Percentiles rank a stretch among this genome's conserved stretches.
Evolutionary conservation across 2,797 vertebrate genomes (phyloP).

Genomic region (Holocentrus rufus): DNA sequence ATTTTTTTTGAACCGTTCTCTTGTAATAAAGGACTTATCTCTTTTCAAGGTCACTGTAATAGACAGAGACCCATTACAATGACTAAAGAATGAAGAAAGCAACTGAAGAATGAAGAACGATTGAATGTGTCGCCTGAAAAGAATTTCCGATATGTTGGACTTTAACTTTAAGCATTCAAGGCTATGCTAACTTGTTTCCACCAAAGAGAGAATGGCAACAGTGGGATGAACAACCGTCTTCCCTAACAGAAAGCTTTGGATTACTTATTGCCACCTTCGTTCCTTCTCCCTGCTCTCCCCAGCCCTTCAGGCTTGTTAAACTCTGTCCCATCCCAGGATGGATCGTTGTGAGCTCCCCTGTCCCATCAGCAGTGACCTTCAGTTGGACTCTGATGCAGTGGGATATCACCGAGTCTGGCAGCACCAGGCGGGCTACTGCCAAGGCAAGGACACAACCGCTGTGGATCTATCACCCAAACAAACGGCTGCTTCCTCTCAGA

Average conservation of each 20-base stretch:
- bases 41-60: background rate
- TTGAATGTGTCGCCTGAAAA: slow-evolving; percentile 23
- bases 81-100: background rate
- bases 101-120: background rate
- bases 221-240: slow-evolving; percentile 14
- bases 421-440: slow-evolving; percentile 78
- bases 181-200: slow-evolving; percentile 27
- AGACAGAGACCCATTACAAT: background rate
- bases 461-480: slow-evolving; percentile 93
- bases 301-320: slow-evolving; percentile 49
- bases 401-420: slow-evolving; percentile 61
- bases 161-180: slow-evolving; percentile 38
- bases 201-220: background rate
- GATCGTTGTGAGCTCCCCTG: slow-evolving; percentile 77
- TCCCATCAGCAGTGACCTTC: slow-evolving; percentile 91
- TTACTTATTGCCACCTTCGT: slow-evolving; percentile 23
- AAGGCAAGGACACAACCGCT: slow-evolving; percentile 86
- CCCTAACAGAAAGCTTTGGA: slow-evolving; percentile 32
- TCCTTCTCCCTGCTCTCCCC: background rate
- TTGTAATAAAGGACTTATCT: background rate
- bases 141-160: slow-evolving; percentile 17
- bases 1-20: background rate
- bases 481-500: slow-evolving; percentile 86
- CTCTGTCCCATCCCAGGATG: slow-evolving; percentile 54
- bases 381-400: slow-evolving; percentile 74